These are phyloP conservation scores for Propsilocerus akamusi DNA, from an alignment of 1,140 invertebrate species.

Conservation along the genomic window DNA sequence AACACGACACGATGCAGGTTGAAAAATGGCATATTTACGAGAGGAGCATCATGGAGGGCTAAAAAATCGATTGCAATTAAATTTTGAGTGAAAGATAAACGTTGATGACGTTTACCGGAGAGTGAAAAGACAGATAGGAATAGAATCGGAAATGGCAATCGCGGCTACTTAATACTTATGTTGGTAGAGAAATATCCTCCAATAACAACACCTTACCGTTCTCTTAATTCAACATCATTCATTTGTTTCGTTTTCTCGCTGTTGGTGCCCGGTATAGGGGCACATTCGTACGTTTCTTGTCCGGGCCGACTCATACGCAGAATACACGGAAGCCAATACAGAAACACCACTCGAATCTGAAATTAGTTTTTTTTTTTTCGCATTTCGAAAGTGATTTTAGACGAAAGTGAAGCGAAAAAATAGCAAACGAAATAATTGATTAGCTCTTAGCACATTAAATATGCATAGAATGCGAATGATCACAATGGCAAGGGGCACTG, in stretches of 20 bases:
- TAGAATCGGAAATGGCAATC: not conserved
- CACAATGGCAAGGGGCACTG: not conserved
- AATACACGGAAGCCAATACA: conserved; percentile 92
- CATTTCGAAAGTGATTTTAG: not conserved
- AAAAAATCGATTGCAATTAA: conserved; percentile 4
- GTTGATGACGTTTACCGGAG: not conserved
- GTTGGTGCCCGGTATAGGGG: conserved; percentile 32
- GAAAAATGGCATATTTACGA: too few species aligned
- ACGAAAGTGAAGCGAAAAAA: too few species aligned
- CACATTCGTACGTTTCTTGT: conserved; percentile 36
- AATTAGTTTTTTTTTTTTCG: conserved; percentile 10
- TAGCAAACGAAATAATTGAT: not conserved
- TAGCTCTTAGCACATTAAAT: not conserved
- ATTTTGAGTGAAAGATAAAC: not conserved
- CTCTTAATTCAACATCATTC: conserved; percentile 24
- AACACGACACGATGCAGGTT: too few species aligned
- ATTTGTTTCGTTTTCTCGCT: conserved; percentile 30
- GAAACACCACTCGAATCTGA: conserved; percentile 80
- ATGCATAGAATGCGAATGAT: not conserved
- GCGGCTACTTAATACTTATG: not conserved
- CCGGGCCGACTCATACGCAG: conserved; percentile 82
- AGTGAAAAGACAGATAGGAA: too few species aligned
- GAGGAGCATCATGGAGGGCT: too few species aligned
- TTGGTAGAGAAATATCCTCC: not conserved
- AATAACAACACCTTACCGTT: conserved; percentile 17